These are phyloP conservation scores for Athene cunicularia DNA, from an alignment of 2,113 vertebrate species.

Conservation along the genomic window DNA sequence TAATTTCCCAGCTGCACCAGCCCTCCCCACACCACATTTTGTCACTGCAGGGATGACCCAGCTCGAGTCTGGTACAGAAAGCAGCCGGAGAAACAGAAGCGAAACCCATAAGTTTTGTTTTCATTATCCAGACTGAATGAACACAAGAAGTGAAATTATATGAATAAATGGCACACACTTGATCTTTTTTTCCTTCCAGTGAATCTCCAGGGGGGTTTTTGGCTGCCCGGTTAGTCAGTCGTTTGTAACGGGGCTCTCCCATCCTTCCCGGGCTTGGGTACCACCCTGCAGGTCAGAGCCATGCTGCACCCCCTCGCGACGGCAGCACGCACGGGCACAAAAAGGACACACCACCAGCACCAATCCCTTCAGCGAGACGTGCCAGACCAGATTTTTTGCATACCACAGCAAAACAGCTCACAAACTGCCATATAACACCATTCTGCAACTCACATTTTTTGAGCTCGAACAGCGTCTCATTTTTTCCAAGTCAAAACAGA, in stretches of 20 bases:
- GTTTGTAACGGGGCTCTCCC: neutral
- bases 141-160: neutral
- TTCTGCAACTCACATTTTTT: neutral
- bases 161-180: neutral
- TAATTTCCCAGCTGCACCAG: neutral
- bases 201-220: neutral
- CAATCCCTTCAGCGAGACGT: neutral
- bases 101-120: slow-evolving; percentile 6
- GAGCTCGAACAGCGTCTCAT: neutral
- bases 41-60: neutral
- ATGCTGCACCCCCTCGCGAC: neutral
- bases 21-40: neutral
- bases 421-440: neutral
- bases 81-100: neutral
- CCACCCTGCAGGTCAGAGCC: neutral
- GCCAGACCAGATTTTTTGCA: slow-evolving; percentile 47
- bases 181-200: neutral
- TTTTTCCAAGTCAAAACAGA: slow-evolving; percentile 19
- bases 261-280: neutral
- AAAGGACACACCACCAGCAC: neutral
- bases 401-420: neutral
- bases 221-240: neutral
- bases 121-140: slow-evolving; percentile 6
- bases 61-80: neutral
- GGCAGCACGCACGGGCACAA: neutral